Evolutionary conservation across 2,797 vertebrate species (phyloP).

Genomic region (Mormyrops attenuatus): DNA sequence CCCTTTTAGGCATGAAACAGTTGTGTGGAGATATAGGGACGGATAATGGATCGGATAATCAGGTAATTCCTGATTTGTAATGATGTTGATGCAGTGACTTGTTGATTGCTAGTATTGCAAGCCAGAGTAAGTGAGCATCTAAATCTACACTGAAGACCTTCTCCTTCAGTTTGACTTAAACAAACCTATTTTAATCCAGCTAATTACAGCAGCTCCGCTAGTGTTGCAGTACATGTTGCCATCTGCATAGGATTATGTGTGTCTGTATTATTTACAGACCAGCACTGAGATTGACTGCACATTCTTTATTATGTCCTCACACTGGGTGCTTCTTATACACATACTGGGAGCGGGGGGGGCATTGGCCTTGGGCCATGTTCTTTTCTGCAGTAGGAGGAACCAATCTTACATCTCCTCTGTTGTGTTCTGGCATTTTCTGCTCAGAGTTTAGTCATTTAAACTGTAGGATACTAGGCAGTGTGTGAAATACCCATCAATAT

Average conservation of each 20-base stretch:
- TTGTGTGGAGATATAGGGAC: not conserved
- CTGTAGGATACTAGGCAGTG: not conserved
- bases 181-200: not conserved
- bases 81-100: not conserved
- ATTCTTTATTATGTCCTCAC: not conserved
- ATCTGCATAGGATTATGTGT: not conserved
- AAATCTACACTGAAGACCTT: not conserved
- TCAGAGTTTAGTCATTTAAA: not conserved
- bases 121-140: not conserved
- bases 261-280: not conserved
- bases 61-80: not conserved
- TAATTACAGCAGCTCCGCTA: not conserved
- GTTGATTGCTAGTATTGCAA: not conserved
- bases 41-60: not conserved
- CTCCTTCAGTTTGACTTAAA: not conserved
- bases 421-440: not conserved
- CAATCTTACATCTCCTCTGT: not conserved
- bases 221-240: not conserved
- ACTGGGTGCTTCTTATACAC: not conserved
- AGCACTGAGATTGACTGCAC: not conserved
- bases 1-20: not conserved
- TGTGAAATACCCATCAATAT: too few species aligned
- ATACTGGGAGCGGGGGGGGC: not conserved
- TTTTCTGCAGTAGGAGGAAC: not conserved
- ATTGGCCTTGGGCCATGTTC: not conserved